phyloP scores from a whole-genome alignment of 1,140 invertebrate genomes.

The Gerris buenoi region DNA sequence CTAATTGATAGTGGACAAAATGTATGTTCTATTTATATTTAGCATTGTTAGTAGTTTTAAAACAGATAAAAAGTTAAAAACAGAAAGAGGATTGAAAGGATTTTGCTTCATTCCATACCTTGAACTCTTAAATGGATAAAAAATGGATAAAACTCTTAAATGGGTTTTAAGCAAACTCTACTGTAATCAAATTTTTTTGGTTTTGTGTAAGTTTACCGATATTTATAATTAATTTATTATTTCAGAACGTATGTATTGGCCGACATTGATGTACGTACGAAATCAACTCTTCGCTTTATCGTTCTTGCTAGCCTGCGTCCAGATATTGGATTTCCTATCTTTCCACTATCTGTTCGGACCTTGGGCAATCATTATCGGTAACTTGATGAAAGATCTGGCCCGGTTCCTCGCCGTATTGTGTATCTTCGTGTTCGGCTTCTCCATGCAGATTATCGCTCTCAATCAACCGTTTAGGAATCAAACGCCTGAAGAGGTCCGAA shows the following conservation, averaged over 20 bases:
- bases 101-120: no score
- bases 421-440: slow-evolving; percentile 97
- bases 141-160: no score
- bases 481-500: slow-evolving; percentile 36
- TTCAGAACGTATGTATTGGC: slow-evolving; percentile 47
- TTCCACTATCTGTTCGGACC: slow-evolving; percentile 98
- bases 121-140: no score
- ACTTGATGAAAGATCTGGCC: slow-evolving; percentile 80
- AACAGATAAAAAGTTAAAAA: no score
- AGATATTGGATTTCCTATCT: slow-evolving; percentile 89
- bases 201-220: no score
- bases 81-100: no score
- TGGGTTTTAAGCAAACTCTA: no score
- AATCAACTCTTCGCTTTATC: slow-evolving; percentile 94
- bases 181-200: no score
- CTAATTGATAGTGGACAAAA: no score
- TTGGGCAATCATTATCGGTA: slow-evolving; percentile 86
- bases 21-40: no score
- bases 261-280: slow-evolving; percentile 72
- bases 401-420: slow-evolving; percentile 90
- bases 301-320: slow-evolving; percentile 87
- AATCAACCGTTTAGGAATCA: slow-evolving; percentile 78
- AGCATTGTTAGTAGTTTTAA: no score
- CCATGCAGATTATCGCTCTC: slow-evolving; percentile 88
- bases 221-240: not conserved